phyloP scores from a whole-genome alignment of 2,113 vertebrate genomes.

The Tretioscincus oriximinensis region DNA sequence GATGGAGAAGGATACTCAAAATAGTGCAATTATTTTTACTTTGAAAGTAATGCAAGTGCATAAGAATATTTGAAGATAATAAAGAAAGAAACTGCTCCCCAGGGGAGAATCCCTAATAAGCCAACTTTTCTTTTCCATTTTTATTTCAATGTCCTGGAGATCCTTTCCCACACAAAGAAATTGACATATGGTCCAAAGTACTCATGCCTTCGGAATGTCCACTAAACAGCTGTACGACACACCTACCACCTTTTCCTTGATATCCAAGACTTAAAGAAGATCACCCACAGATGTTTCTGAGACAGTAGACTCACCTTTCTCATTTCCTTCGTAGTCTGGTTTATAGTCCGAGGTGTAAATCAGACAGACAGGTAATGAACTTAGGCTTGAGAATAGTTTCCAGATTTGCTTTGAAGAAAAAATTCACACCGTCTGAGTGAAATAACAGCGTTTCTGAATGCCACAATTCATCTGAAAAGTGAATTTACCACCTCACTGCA shows the following conservation, averaged over 20 bases:
- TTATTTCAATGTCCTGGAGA: neutral
- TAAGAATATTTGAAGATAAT: neutral
- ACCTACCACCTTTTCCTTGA: neutral
- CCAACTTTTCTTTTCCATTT: neutral
- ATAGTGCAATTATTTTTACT: neutral
- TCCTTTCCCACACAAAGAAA: neutral
- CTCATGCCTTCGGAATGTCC: neutral
- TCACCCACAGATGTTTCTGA: neutral
- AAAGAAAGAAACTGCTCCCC: neutral
- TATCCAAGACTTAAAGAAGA: conserved; percentile 8
- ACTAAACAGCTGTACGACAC: neutral
- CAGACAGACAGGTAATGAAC: neutral
- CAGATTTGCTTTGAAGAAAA: conserved; percentile 19
- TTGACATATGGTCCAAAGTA: neutral
- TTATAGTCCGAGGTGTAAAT: neutral
- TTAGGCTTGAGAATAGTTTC: neutral
- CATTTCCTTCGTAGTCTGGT: conserved; percentile 18
- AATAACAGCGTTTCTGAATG: neutral
- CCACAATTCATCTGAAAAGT: neutral
- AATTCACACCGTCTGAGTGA: neutral
- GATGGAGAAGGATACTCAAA: neutral
- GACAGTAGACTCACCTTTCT: neutral
- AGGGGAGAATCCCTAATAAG: neutral
- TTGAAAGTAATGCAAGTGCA: neutral
- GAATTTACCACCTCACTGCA: fast-evolving